A percentile compares a stretch with the other conserved stretches of the same genome.
Conservation (phyloP, 2,113 vertebrate genomes). For the Patagioenas fasciata region DNA sequence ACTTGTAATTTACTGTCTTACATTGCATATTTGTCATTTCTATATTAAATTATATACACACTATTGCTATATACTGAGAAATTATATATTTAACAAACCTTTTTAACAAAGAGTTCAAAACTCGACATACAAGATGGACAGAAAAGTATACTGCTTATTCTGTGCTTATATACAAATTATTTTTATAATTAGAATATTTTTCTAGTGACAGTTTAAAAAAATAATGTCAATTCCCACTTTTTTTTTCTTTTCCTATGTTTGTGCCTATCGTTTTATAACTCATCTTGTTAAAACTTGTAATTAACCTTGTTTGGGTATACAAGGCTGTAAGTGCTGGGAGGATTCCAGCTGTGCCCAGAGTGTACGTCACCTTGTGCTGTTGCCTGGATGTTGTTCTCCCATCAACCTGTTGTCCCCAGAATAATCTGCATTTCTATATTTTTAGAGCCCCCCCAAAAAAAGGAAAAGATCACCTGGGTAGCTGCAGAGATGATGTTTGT, state of each 20-base stretch:
- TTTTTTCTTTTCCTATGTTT: background rate
- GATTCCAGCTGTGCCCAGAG: background rate
- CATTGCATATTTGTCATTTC: background rate
- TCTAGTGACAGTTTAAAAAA: constrained; percentile 23
- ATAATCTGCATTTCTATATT: background rate
- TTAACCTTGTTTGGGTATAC: background rate
- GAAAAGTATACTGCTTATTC: background rate
- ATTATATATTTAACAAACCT: background rate
- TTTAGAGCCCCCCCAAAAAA: background rate
- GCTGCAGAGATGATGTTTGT: no score
- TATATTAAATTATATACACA: background rate
- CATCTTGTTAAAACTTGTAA: background rate
- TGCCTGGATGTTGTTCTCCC: background rate
- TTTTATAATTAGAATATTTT: constrained; percentile 59
- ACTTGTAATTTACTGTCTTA: background rate
- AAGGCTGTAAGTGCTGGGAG: background rate
- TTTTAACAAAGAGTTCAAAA: background rate
- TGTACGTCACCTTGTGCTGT: rapidly evolving
- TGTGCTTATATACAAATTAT: background rate
- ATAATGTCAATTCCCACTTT: background rate
- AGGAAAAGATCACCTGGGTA: no score
- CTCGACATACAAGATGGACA: background rate
- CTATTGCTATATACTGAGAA: background rate
- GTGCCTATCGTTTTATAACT: background rate
- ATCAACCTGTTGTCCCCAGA: no score